A percentile compares a stretch with the other conserved stretches of the same genome.
These are phyloP conservation scores for Apotomis capreana DNA, from an alignment of 2,888 invertebrate genomes.

Conservation along the genomic window DNA sequence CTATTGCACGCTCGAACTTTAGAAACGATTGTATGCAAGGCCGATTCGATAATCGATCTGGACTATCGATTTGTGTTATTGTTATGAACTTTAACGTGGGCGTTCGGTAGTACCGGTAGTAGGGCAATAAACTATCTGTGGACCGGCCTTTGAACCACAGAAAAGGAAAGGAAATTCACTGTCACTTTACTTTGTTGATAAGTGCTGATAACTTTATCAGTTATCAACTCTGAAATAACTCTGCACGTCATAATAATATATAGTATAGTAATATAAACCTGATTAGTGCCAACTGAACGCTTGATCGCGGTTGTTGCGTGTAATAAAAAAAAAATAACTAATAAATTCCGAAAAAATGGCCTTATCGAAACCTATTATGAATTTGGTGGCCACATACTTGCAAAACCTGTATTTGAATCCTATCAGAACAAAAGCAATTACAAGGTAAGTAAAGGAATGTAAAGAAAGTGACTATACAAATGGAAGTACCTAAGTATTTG, in stretches of 20 bases:
- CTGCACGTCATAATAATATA: constrained; percentile 13
- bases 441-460: constrained; percentile 83
- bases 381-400: constrained; percentile 87
- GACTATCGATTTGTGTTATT: background rate
- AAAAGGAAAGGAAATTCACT: constrained; percentile 27
- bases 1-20: background rate
- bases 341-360: constrained; percentile 78
- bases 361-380: constrained; percentile 88
- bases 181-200: constrained; percentile 39
- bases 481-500: background rate
- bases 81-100: background rate
- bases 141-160: constrained; percentile 23
- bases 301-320: constrained; percentile 21
- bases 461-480: background rate
- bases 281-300: constrained; percentile 25
- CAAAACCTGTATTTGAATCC: constrained; percentile 90
- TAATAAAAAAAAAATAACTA: constrained; percentile 14
- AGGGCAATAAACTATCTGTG: constrained; percentile 21
- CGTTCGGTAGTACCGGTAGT: too few relatives aligned
- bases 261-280: constrained; percentile 18
- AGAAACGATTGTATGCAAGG: background rate
- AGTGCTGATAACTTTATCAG: constrained; percentile 37
- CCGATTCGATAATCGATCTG: background rate
- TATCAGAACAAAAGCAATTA: constrained; percentile 90
- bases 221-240: constrained; percentile 35